Conservation (phyloP, 2,797 vertebrate genomes). For the Arctocebus calabarensis region DNA sequence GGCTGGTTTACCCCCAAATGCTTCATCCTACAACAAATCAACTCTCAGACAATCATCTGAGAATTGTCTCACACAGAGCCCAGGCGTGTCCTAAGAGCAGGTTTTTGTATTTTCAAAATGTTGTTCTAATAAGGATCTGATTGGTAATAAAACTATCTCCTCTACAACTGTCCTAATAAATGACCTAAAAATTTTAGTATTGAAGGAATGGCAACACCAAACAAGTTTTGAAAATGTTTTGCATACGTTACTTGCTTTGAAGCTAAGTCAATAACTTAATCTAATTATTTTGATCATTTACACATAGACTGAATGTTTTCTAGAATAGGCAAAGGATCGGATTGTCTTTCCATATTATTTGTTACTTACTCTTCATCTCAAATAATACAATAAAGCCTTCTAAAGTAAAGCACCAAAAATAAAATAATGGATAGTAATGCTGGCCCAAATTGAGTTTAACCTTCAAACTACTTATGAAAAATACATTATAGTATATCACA, state of each 20-base stretch:
- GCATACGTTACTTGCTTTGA: constrained; percentile 7
- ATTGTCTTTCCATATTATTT: neutral
- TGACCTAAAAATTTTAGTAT: constrained; percentile 20
- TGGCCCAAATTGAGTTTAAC: constrained; percentile 17
- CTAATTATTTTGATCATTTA: constrained; percentile 12
- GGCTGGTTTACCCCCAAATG: neutral
- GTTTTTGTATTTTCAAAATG: neutral
- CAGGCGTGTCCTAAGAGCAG: neutral
- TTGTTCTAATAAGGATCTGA: neutral
- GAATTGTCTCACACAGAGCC: neutral
- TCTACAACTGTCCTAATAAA: neutral
- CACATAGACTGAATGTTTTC: neutral
- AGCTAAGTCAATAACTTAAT: constrained; percentile 16
- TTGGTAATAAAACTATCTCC: neutral
- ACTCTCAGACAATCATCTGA: neutral
- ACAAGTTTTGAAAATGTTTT: neutral
- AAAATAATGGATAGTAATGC: constrained; percentile 29
- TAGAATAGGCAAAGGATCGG: neutral
- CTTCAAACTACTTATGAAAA: constrained; percentile 39
- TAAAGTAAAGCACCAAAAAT: constrained; percentile 39
- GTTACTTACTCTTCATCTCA: constrained; percentile 17
- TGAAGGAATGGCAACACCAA: neutral
- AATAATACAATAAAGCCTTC: constrained; percentile 5
- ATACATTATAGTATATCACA: neutral
- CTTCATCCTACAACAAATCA: neutral